phyloP scores from a whole-genome alignment of 2,888 invertebrate genomes.

The Camptogramma bilineatum region DNA sequence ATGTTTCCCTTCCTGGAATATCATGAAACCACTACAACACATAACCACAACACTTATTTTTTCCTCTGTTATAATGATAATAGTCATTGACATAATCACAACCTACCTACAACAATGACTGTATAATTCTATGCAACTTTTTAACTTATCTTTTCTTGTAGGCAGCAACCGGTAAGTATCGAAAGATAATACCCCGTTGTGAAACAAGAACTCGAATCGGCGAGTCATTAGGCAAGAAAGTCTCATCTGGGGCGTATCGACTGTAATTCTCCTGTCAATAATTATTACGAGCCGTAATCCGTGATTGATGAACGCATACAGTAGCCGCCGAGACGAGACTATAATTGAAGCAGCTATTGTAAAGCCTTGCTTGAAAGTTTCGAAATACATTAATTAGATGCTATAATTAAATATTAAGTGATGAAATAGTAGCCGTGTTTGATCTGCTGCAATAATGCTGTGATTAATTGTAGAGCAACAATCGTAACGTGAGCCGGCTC shows the following conservation, averaged over 20 bases:
- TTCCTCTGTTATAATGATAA: background rate
- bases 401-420: conserved; percentile 69
- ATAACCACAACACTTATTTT: background rate
- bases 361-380: conserved; percentile 31
- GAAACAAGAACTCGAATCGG: conserved; percentile 38
- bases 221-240: conserved; percentile 57
- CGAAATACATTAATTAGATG: conserved; percentile 67
- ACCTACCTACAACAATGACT: background rate
- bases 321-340: conserved; percentile 64
- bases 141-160: background rate
- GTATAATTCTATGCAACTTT: conserved; percentile 1
- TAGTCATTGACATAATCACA: background rate
- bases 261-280: conserved; percentile 74
- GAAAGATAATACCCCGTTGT: conserved; percentile 34
- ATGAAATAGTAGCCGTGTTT: conserved; percentile 63
- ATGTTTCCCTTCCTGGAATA: conserved; percentile 1
- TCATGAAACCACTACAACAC: conserved; percentile 2
- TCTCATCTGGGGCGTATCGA: conserved; percentile 58
- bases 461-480: conserved; percentile 55
- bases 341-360: conserved; percentile 76
- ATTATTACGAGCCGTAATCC: conserved; percentile 74
- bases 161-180: conserved; percentile 1
- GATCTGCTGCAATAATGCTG: conserved; percentile 53
- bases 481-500: conserved; percentile 44
- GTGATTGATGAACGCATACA: conserved; percentile 72